Evolutionary conservation across 2,113 vertebrate species (phyloP).

Genomic region (Myiagra hebetior): DNA sequence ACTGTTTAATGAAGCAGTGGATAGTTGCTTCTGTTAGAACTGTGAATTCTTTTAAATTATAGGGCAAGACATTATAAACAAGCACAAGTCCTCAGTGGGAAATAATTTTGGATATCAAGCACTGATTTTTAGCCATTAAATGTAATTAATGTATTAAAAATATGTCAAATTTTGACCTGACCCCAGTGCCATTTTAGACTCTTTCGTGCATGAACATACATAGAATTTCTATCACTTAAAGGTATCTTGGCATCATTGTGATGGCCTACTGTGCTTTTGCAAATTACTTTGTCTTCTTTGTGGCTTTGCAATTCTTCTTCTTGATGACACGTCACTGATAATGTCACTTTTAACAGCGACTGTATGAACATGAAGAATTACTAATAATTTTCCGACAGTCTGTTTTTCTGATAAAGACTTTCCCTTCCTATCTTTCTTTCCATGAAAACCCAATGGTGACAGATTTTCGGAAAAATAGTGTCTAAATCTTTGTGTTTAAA

Average conservation of each 20-base stretch:
- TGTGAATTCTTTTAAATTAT: neutral
- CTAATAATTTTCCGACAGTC: slow-evolving; percentile 57
- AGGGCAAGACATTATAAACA: neutral
- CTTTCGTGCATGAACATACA: neutral
- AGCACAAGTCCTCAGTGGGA: neutral
- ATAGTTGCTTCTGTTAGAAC: neutral
- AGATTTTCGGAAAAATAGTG: slow-evolving; percentile 31
- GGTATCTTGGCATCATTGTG: slow-evolving; percentile 33
- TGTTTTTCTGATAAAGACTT: slow-evolving; percentile 14
- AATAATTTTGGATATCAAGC: neutral
- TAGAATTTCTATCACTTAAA: slow-evolving; percentile 31
- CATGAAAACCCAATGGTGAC: neutral
- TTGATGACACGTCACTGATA: slow-evolving; percentile 56
- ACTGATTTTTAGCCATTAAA: neutral
- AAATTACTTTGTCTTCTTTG: slow-evolving; percentile 66
- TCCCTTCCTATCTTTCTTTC: neutral
- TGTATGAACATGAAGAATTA: slow-evolving; percentile 36
- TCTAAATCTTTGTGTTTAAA: slow-evolving; percentile 20
- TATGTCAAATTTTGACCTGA: neutral
- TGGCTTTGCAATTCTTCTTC: slow-evolving; percentile 49
- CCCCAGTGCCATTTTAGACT: neutral
- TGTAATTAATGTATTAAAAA: neutral
- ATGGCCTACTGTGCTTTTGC: slow-evolving; percentile 47
- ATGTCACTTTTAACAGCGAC: slow-evolving; percentile 63
- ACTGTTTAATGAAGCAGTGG: neutral